phyloP scores from a whole-genome alignment of 1,140 invertebrate genomes.

The Rhynchophorus ferrugineus region DNA sequence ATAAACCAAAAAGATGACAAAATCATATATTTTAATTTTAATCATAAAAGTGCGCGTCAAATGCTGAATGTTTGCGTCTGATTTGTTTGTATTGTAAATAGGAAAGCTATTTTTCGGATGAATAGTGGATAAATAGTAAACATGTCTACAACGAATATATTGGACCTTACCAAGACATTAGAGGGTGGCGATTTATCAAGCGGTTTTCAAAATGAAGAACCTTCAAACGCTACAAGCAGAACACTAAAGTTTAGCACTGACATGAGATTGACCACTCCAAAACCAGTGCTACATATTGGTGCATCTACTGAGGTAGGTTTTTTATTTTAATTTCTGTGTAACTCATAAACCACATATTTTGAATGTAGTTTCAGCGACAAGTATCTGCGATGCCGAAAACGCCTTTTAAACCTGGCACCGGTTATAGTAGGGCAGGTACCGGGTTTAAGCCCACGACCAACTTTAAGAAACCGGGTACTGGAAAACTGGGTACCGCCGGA shows the following conservation, averaged over 20 bases:
- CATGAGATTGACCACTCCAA: slow-evolving; percentile 29
- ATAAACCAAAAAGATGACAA: no score
- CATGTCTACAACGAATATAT: slow-evolving; percentile 11
- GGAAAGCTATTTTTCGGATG: no score
- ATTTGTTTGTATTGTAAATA: no score
- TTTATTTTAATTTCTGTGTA: no score
- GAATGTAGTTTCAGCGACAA: slow-evolving; percentile 36
- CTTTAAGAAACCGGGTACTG: slow-evolving; percentile 28
- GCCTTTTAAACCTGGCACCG: slow-evolving; percentile 26
- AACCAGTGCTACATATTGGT: slow-evolving; percentile 30
- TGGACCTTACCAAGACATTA: slow-evolving; percentile 14
- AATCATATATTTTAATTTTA: no score
- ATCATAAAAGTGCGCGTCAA: no score
- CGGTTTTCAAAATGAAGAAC: not conserved
- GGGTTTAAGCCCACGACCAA: slow-evolving; percentile 32
- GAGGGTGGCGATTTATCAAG: slow-evolving; percentile 7
- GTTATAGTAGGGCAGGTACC: slow-evolving; percentile 30
- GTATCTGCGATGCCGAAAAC: slow-evolving; percentile 31
- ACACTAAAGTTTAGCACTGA: slow-evolving; percentile 18
- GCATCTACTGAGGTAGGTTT: slow-evolving; percentile 31
- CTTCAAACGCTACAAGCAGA: not conserved
- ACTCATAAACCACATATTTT: no score
- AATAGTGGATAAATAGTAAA: no score
- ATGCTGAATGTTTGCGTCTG: no score
- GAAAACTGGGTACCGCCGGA: slow-evolving; percentile 27